These are phyloP conservation scores for Eptatretus atami DNA, from an alignment of 2,797 vertebrate genomes.

Conservation along the genomic window DNA sequence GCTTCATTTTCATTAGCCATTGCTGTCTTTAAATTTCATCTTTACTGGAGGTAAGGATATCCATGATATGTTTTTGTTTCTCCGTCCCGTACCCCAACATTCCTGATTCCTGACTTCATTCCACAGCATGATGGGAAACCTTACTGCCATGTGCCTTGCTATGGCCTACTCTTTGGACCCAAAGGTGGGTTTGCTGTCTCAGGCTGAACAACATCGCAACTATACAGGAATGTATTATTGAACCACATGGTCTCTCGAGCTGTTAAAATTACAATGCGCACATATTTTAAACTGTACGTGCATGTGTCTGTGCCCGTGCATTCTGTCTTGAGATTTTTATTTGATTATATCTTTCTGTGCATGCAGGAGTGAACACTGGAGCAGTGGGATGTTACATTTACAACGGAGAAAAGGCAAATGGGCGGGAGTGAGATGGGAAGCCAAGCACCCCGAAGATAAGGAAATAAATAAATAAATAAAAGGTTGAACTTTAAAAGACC, in stretches of 20 bases:
- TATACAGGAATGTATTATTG: background rate
- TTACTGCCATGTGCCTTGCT: conserved; percentile 40
- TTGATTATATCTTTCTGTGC: background rate
- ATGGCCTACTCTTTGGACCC: conserved; percentile 28
- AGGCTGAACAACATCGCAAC: too few species aligned
- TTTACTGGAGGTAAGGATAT: too few species aligned
- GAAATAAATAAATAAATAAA: too few species aligned
- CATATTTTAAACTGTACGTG: background rate
- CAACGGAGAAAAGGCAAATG: conserved; percentile 26
- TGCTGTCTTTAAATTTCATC: too few species aligned
- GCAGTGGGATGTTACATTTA: conserved; percentile 95
- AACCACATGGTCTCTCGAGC: background rate
- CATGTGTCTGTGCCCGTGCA: background rate
- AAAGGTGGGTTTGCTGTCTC: conserved; percentile 18
- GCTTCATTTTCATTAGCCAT: too few species aligned
- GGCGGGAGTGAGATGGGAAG: background rate
- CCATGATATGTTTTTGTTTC: background rate
- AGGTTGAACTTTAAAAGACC: too few species aligned
- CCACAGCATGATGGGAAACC: conserved; percentile 52
- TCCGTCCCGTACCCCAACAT: background rate
- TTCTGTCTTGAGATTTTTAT: background rate
- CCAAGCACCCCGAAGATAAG: too few species aligned
- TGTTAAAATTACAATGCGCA: background rate
- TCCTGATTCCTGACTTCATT: background rate
- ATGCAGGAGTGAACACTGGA: conserved; percentile 71